Percentiles rank a stretch among this genome's conserved stretches.
Evolutionary conservation across 1,140 invertebrate genomes (phyloP).

Genomic region (Spodoptera litura): DNA sequence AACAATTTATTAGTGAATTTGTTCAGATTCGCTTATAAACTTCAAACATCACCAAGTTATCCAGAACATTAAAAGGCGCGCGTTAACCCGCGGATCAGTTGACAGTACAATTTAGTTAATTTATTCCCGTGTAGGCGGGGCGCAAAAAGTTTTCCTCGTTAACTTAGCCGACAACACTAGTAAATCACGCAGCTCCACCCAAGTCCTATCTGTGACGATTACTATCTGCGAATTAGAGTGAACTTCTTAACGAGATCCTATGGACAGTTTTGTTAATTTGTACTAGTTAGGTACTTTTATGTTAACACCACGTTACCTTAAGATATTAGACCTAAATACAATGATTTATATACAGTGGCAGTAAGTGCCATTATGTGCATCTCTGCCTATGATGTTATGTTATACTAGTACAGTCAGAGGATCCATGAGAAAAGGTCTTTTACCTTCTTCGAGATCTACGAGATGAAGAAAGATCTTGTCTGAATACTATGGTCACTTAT

Average conservation of each 20-base stretch:
- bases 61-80: slow-evolving; percentile 6
- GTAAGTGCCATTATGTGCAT: too few relatives aligned
- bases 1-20: not conserved
- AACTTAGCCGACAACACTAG: slow-evolving; percentile 73
- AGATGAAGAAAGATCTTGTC: too few relatives aligned
- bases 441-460: too few relatives aligned
- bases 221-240: slow-evolving; percentile 76
- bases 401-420: too few relatives aligned
- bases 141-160: slow-evolving; percentile 80
- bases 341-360: too few relatives aligned
- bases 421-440: too few relatives aligned
- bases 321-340: too few relatives aligned
- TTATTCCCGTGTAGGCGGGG: slow-evolving; percentile 63
- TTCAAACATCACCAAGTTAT: slow-evolving; percentile 23
- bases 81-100: slow-evolving; percentile 51
- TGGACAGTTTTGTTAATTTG: slow-evolving; percentile 18
- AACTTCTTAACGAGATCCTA: slow-evolving; percentile 56
- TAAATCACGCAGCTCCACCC: slow-evolving; percentile 72
- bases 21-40: too few relatives aligned
- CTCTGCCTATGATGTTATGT: too few relatives aligned
- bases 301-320: too few relatives aligned
- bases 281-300: too few relatives aligned
- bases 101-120: slow-evolving; percentile 73
- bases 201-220: slow-evolving; percentile 72
- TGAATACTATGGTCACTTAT: too few relatives aligned